These are phyloP conservation scores for Serrognathus titanus DNA, from an alignment of 2,888 invertebrate genomes.

Conservation along the genomic window DNA sequence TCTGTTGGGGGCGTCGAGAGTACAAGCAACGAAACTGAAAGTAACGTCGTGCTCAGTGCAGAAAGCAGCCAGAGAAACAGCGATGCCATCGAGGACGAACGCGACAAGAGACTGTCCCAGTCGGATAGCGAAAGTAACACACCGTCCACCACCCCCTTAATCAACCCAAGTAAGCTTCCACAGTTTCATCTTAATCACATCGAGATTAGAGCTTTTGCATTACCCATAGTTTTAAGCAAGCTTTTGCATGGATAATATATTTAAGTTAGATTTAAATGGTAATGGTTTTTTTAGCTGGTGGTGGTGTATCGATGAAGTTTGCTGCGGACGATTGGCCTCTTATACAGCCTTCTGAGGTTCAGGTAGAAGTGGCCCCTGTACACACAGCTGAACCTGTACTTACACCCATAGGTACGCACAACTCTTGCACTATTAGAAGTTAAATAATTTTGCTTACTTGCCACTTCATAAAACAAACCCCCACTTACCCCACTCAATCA, in stretches of 20 bases:
- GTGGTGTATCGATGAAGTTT: conserved; percentile 53
- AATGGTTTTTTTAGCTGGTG: conserved; percentile 32
- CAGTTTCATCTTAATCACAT: no score
- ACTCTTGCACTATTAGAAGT: conserved; percentile 1
- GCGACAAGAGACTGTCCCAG: conserved; percentile 26
- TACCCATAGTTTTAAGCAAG: neutral
- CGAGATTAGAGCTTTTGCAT: neutral
- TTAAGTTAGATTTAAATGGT: neutral
- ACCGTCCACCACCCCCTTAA: neutral
- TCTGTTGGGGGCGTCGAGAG: conserved; percentile 27
- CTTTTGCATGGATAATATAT: neutral
- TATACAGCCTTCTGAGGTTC: conserved; percentile 71
- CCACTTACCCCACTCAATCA: neutral
- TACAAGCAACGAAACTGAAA: conserved; percentile 22
- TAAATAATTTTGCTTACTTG: conserved; percentile 7
- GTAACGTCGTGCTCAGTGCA: conserved; percentile 18
- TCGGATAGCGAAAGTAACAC: conserved; percentile 19
- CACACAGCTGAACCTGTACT: conserved; percentile 74
- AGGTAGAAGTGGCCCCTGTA: conserved; percentile 68
- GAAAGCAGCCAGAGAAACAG: conserved; percentile 29
- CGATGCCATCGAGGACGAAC: conserved; percentile 34
- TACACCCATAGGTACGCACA: conserved; percentile 65
- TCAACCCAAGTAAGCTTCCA: conserved; percentile 8
- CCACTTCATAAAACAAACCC: no score
- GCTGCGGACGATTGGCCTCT: conserved; percentile 60